These are phyloP conservation scores for Cancer borealis DNA, from an alignment of 2,888 invertebrate species.

Conservation along the genomic window DNA sequence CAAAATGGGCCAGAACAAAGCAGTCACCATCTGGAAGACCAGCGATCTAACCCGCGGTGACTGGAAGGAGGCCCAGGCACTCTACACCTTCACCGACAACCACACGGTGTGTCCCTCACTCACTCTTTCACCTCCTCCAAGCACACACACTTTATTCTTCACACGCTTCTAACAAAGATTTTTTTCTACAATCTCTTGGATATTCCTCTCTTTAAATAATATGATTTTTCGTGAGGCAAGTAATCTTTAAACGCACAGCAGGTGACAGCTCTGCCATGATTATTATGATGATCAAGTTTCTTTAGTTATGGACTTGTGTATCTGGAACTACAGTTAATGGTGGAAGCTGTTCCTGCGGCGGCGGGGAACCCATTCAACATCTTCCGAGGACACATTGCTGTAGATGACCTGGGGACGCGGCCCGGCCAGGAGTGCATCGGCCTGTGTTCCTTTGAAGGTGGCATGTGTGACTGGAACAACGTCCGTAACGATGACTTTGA, in stretches of 20 bases:
- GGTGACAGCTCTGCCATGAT: not conserved
- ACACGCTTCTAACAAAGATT: not conserved
- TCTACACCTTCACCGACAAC: constrained; percentile 82
- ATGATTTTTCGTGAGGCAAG: not conserved
- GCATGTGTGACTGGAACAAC: constrained; percentile 84
- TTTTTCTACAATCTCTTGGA: not conserved
- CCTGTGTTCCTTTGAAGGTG: constrained; percentile 83
- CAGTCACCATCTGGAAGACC: constrained; percentile 83
- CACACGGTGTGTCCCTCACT: constrained; percentile 81
- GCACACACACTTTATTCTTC: not conserved
- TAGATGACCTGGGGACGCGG: constrained; percentile 82
- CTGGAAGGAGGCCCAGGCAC: constrained; percentile 83
- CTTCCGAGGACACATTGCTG: constrained; percentile 83
- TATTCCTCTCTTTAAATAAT: not conserved
- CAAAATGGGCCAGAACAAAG: constrained; percentile 76
- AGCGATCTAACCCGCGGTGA: constrained; percentile 82
- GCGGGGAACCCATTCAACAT: constrained; percentile 81
- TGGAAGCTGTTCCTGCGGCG: constrained; percentile 83
- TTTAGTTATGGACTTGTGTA: not conserved
- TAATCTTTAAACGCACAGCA: not conserved
- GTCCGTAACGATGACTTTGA: constrained; percentile 83
- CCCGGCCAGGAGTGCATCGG: constrained; percentile 77
- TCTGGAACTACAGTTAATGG: constrained; percentile 80
- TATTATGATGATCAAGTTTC: not conserved
- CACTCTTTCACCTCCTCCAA: not conserved